Evolutionary conservation across 2,888 invertebrate species (phyloP).

Genomic region (Orthosia gothica): DNA sequence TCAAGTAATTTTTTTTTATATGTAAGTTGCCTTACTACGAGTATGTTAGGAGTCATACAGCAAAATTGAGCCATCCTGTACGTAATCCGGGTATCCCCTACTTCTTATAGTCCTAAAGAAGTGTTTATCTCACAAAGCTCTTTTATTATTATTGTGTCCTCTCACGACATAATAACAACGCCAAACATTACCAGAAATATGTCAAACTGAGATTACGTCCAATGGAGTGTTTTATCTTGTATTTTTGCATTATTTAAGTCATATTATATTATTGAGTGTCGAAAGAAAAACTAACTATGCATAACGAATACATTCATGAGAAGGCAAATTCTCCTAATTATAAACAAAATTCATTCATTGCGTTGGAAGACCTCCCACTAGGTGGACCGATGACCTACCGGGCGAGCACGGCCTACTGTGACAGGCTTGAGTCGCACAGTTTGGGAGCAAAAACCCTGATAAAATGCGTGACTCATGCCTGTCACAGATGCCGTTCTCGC

Average conservation of each 20-base stretch:
- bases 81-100: background rate
- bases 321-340: too few species aligned
- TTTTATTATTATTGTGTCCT: conserved; percentile 33
- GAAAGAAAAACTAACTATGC: too few species aligned
- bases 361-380: too few species aligned
- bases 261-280: background rate
- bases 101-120: conserved; percentile 10
- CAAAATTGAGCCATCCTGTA: conserved; percentile 8
- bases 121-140: conserved; percentile 29
- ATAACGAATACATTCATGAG: too few species aligned
- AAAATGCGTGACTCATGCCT: too few species aligned
- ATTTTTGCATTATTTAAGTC: background rate
- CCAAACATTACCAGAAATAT: conserved; percentile 23
- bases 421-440: too few species aligned
- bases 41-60: background rate
- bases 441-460: too few species aligned
- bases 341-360: background rate
- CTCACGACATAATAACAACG: conserved; percentile 25
- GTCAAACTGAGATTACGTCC: conserved; percentile 11
- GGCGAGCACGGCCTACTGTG: too few species aligned
- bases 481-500: too few species aligned
- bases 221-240: background rate
- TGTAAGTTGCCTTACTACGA: too few species aligned
- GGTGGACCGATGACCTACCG: too few species aligned
- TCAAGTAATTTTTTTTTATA: too few species aligned